Evolutionary conservation across 2,113 vertebrate genomes (phyloP), one percentile per base, ranked within the genome.

Genomic region (Papio anubis): DNA sequence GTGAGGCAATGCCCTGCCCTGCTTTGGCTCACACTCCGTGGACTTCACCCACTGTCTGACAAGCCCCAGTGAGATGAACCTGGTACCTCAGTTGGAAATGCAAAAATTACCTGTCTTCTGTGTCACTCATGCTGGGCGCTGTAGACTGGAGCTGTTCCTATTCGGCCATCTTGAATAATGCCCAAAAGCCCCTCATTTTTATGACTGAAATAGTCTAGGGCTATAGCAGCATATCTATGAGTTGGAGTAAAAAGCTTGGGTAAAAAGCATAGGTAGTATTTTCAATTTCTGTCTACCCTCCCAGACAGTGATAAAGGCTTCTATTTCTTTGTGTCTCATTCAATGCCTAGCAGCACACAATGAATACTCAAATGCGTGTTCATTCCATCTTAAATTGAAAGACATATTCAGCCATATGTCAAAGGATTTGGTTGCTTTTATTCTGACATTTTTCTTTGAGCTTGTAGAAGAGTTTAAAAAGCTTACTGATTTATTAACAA

Each of bases 351-450:
- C 8, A 32, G 23, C 48, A n/a, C 14, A 85, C 16, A 79, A 40
- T 48, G 9, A 64, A 73, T 38, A 85, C 9, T 55, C 57, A 93
- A 76, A 81, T 66, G 20, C 12, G 6, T 61, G 32, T 76, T 5
- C 6, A 32, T 57, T 83, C 23, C 57, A 79, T 75, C 72, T 96
- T n/a, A 84, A 79, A 72, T 30, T 72, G 50, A 90, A 87, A 40
- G 35, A 35, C n/a, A 32, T 59, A 66, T 66, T 78, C 38, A 76
- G 35, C 23, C 35, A 52, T 18, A 23, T 43, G 59, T 17, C 91
- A 94, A 21, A 35, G 6, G 23, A 66, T 90, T 83, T 85, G 25
- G 50, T 38, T 88, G 16, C 38, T 95, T 95, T 89, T 78, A 86
- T 93, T 83, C 32, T 40, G 82, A 6, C 1, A 4, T 72, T 93